Evolutionary conservation across 2,113 vertebrate genomes (phyloP).

Genomic region (Uria lomvia): DNA sequence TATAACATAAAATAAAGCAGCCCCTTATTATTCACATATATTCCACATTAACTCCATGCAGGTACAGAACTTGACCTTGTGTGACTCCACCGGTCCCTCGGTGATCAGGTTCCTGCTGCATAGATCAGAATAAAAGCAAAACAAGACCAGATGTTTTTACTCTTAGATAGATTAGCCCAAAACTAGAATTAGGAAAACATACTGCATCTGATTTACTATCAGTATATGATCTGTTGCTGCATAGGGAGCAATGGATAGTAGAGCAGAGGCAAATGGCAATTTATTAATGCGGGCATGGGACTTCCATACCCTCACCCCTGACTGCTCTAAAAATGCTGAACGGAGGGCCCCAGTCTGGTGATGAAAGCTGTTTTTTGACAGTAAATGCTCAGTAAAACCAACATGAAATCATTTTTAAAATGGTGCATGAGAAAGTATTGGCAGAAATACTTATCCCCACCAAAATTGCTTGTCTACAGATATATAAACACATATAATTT

Average conservation of each 20-base stretch:
- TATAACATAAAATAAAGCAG: slow-evolving; percentile 44
- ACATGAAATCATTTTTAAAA: slow-evolving; percentile 38
- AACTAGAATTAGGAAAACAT: slow-evolving; percentile 77
- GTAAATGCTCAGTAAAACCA: slow-evolving; percentile 49
- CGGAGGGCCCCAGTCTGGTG: slow-evolving; percentile 53
- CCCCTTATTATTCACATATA: slow-evolving; percentile 39
- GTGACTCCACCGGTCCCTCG: slow-evolving; percentile 70
- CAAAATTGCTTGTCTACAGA: slow-evolving; percentile 23
- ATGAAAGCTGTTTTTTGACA: slow-evolving; percentile 67
- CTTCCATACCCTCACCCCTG: slow-evolving; percentile 53
- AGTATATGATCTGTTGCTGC: slow-evolving; percentile 55
- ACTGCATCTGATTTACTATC: slow-evolving; percentile 74
- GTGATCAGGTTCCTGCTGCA: slow-evolving; percentile 67
- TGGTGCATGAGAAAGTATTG: background rate
- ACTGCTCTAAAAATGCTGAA: slow-evolving; percentile 77
- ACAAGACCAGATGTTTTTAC: slow-evolving; percentile 77
- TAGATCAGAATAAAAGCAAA: slow-evolving; percentile 74
- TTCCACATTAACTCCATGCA: background rate
- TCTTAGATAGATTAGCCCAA: slow-evolving; percentile 71
- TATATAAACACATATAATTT: background rate
- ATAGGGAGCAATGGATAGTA: slow-evolving; percentile 42
- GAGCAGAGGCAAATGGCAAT: slow-evolving; percentile 35
- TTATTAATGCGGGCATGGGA: slow-evolving; percentile 67
- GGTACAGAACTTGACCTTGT: slow-evolving; percentile 67
- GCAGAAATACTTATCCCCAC: background rate